phyloP scores from a whole-genome alignment of 2,797 vertebrate genomes.

The Hippoglossus hippoglossus region DNA sequence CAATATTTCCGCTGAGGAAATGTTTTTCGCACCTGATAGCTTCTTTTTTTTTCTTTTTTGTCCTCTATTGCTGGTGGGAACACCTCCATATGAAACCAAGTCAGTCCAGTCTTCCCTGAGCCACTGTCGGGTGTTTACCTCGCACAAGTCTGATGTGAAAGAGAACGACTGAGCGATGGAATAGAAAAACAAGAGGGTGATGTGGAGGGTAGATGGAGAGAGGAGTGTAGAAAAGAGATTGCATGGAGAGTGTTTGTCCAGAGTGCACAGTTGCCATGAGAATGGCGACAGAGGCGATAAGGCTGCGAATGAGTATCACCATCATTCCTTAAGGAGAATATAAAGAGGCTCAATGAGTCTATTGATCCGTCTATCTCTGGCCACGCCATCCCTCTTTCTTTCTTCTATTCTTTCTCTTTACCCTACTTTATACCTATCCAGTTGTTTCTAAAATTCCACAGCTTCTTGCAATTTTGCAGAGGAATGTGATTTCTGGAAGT shows the following conservation, averaged over 20 bases:
- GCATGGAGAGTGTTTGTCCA: constrained; percentile 64
- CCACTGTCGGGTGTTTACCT: constrained; percentile 40
- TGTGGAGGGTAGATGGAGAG: constrained; percentile 31
- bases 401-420: constrained; percentile 1
- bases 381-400: constrained; percentile 39
- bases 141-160: constrained; percentile 38
- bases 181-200: constrained; percentile 37
- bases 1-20: constrained; percentile 59
- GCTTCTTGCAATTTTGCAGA: constrained; percentile 18
- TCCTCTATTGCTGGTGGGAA: constrained; percentile 26
- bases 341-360: constrained; percentile 75
- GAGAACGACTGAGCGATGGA: constrained; percentile 37
- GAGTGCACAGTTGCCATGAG: constrained; percentile 78
- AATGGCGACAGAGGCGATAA: constrained; percentile 63
- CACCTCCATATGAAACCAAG: constrained; percentile 37
- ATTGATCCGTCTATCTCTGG: constrained; percentile 78
- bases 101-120: constrained; percentile 36
- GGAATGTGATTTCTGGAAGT: constrained; percentile 14
- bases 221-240: constrained; percentile 57
- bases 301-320: constrained; percentile 60
- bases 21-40: constrained; percentile 67
- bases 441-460: constrained; percentile 36
- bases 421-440: constrained; percentile 9
- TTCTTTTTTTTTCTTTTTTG: constrained; percentile 1
- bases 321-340: constrained; percentile 77